Evolutionary conservation across 2,797 vertebrate genomes (phyloP), one percentile per base, ranked within the genome.

Genomic region (Neostethus bicornis): DNA sequence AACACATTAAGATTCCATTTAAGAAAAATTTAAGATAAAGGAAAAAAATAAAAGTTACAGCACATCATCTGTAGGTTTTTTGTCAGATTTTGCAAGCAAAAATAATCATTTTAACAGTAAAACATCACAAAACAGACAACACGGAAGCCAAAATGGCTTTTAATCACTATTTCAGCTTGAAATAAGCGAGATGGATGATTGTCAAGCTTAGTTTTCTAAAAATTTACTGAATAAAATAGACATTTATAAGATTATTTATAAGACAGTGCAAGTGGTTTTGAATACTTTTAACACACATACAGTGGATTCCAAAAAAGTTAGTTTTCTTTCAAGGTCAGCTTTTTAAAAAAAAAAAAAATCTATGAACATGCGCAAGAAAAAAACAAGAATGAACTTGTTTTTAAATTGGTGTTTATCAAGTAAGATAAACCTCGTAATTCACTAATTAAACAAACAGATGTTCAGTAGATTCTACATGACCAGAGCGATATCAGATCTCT

Each of bases 121-220:
- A 24, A 4, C 23, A 37, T 23, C 45, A 23, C 51, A 12, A 35
- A 67, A 59, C 19, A 51, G 48, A 79, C 29, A 51, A 58, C 57
- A 62, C 26, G 61, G 49, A 62, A 57, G 65, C 51, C 45, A 37
- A 51, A 56, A 73, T 56, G 51, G 34, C 51, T 21, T 67, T 57
- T 71, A 64, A 34, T 51, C 38, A 11, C 51, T 51, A 59, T 32
- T 63, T 55, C 38, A 52, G 23, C 39, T 52, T 50, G 25, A 66
- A 78, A 64, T 32, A 64, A 51, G 21, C 19, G 58, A 47, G 34
- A 10, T 44, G 66, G 64, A 63, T 71, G 75, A 84, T 78, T 84
- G 73, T 85, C 79, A 61, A 43, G 50, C 58, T 78, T 45, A 32
- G 31, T 46, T 55, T 41, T 60, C 2, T 38, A 37, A 55, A 61